A percentile compares a stretch with the other conserved stretches of the same genome.
Evolutionary conservation across 1,140 invertebrate species (phyloP).

Genomic region (Dolichoris vasculosae): DNA sequence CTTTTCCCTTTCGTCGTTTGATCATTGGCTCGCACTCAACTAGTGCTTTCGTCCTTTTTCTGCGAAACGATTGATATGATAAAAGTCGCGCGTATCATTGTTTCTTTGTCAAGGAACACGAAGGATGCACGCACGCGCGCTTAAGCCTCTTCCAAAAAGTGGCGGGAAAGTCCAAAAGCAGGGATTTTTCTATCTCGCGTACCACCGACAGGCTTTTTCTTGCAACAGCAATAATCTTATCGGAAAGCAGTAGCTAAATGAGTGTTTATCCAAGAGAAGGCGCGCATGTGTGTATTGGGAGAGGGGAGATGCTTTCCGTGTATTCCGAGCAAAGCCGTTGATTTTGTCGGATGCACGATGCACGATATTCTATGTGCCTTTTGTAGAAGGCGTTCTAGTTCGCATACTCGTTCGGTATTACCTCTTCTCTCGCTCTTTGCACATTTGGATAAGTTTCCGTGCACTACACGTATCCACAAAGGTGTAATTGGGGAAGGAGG

Average conservation of each 20-base stretch:
- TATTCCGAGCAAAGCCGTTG: neutral
- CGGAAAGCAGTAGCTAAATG: no score
- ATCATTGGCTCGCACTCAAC: neutral
- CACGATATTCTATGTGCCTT: no score
- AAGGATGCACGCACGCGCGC: neutral
- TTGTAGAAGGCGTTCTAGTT: slow-evolving; percentile 22
- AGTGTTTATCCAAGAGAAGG: neutral
- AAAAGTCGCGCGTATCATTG: no score
- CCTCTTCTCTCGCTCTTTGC: neutral
- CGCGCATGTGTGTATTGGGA: neutral
- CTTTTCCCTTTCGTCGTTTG: neutral
- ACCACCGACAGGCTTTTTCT: no score
- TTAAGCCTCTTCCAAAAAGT: slow-evolving; percentile 49
- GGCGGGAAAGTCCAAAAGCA: slow-evolving; percentile 62
- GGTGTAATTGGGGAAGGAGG: no score
- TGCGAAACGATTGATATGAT: no score
- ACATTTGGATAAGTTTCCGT: slow-evolving; percentile 31
- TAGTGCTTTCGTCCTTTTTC: neutral
- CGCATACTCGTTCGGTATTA: no score
- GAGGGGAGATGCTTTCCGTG: neutral
- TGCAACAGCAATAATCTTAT: slow-evolving; percentile 60
- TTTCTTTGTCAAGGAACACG: neutral
- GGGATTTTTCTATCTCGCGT: slow-evolving; percentile 36
- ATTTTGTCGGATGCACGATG: slow-evolving; percentile 39
- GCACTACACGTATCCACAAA: neutral